Conservation (phyloP, 2,797 vertebrate species). For the Enteromius fasciolatus region DNA sequence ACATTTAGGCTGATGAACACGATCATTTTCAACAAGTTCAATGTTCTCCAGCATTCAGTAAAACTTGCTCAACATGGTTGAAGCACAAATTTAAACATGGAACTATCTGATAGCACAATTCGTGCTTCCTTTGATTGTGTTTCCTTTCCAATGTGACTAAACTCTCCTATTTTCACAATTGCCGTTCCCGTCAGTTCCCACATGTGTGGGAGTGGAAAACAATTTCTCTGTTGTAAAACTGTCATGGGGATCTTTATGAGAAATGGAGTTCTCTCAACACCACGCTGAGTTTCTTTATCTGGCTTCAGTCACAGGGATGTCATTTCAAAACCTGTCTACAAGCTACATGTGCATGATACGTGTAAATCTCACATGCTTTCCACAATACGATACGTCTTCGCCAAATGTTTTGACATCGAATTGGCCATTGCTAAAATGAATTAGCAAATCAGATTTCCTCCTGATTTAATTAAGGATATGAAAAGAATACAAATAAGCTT, state of each 20-base stretch:
- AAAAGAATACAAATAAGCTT: background rate
- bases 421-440: background rate
- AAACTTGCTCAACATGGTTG: background rate
- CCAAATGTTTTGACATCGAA: slow-evolving; percentile 9
- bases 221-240: slow-evolving; percentile 49
- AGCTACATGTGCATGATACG: background rate
- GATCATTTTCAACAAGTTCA: slow-evolving; percentile 26
- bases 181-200: slow-evolving; percentile 46
- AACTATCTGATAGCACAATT: slow-evolving; percentile 38
- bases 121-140: slow-evolving; percentile 61
- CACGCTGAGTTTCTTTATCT: slow-evolving; percentile 21
- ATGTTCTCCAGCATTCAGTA: slow-evolving; percentile 34
- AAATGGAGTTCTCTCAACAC: slow-evolving; percentile 32
- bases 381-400: background rate
- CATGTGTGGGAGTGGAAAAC: slow-evolving; percentile 19
- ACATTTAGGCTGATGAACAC: slow-evolving; percentile 6
- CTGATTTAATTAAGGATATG: slow-evolving; percentile 25
- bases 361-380: background rate
- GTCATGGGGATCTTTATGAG: slow-evolving; percentile 43
- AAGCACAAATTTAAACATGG: slow-evolving; percentile 30
- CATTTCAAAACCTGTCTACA: slow-evolving; percentile 25
- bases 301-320: slow-evolving; percentile 22
- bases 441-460: slow-evolving; percentile 27
- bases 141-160: slow-evolving; percentile 37
- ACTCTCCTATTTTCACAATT: slow-evolving; percentile 36